Percentiles rank a stretch among this genome's conserved stretches.
phyloP scores from a whole-genome alignment of 2,113 vertebrate genomes.

The Oryzias woworae region DNA sequence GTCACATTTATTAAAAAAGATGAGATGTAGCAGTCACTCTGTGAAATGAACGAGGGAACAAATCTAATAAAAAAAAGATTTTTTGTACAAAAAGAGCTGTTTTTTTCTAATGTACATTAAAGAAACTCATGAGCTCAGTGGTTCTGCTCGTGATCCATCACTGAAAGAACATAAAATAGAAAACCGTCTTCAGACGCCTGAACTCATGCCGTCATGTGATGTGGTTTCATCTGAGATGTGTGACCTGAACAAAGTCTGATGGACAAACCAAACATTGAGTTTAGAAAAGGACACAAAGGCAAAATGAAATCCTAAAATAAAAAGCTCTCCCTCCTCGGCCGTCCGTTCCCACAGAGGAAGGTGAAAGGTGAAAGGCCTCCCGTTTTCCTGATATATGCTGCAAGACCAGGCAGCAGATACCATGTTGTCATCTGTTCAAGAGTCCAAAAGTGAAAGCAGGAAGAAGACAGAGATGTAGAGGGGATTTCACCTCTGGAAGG shows the following conservation, averaged over 20 bases:
- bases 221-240: not conserved
- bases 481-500: no score
- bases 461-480: no score
- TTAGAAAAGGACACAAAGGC: slow-evolving; percentile 9
- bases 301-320: slow-evolving; percentile 42
- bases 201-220: not conserved
- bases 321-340: slow-evolving; percentile 15
- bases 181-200: not conserved
- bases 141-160: no score
- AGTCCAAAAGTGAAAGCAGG: no score
- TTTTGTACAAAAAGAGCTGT: no score
- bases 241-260: slow-evolving; percentile 1
- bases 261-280: slow-evolving; percentile 12
- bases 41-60: no score
- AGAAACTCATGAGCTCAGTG: no score
- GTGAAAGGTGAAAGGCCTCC: slow-evolving; percentile 41
- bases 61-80: no score
- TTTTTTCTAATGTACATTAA: no score
- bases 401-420: slow-evolving; percentile 6
- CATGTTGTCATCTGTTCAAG: not conserved
- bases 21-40: no score
- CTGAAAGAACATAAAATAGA: not conserved
- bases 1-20: no score
- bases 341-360: slow-evolving; percentile 51
- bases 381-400: slow-evolving; percentile 29